Conservation (phyloP, 2,113 vertebrate genomes). For the Prionailurus bengalensis region DNA sequence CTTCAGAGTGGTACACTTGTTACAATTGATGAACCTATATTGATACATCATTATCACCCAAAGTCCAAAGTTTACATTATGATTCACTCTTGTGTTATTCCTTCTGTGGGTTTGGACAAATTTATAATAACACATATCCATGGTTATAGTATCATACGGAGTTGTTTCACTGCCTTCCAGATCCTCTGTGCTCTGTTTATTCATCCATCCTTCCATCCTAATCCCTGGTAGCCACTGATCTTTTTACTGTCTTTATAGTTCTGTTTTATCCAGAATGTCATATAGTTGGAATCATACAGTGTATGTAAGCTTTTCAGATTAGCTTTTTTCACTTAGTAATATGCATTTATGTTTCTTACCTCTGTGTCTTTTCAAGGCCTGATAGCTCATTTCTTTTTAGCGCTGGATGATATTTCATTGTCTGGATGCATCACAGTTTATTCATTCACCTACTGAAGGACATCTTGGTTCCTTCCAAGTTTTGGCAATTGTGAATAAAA, state of each 20-base stretch:
- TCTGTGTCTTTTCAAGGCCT: background rate
- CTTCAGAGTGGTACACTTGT: background rate
- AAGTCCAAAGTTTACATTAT: background rate
- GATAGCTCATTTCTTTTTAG: background rate
- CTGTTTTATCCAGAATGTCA: background rate
- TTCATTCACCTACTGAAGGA: background rate
- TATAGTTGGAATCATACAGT: background rate
- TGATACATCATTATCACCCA: background rate
- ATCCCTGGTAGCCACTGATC: background rate
- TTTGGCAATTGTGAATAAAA: background rate
- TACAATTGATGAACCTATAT: background rate
- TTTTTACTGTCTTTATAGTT: constrained; percentile 10
- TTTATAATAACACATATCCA: background rate
- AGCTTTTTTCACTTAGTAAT: background rate
- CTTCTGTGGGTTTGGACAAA: background rate
- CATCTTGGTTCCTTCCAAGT: background rate
- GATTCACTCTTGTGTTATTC: background rate
- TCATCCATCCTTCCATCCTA: background rate
- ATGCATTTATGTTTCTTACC: background rate
- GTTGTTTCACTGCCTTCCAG: background rate
- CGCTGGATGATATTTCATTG: background rate
- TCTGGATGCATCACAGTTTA: background rate
- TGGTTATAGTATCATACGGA: background rate
- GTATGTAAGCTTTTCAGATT: background rate
- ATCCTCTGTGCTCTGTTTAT: background rate